These are phyloP conservation scores for Ammodramus savannarum DNA, from an alignment of 2,113 vertebrate genomes.

Conservation along the genomic window DNA sequence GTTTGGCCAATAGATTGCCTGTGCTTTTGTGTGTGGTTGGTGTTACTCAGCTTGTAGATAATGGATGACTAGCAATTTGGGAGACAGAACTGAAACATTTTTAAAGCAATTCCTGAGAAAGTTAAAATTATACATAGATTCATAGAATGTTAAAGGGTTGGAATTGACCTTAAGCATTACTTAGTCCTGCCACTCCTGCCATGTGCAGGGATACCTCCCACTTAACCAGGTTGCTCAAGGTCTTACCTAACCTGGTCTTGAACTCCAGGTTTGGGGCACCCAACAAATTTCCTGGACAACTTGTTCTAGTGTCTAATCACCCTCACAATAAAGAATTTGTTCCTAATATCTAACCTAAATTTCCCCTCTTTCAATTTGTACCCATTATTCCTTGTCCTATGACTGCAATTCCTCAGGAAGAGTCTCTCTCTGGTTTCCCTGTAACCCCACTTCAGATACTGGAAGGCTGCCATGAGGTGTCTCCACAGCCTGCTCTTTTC, in stretches of 20 bases:
- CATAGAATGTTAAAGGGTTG: not conserved
- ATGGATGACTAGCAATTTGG: not conserved
- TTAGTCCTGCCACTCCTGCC: not conserved
- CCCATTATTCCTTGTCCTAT: not conserved
- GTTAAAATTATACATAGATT: not conserved
- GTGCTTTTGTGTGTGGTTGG: not conserved
- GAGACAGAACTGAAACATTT: not conserved
- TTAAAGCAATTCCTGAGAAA: not conserved
- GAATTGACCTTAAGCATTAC: not conserved
- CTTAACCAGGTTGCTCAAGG: not conserved
- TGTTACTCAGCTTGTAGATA: not conserved
- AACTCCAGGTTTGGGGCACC: not conserved
- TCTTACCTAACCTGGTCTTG: rapidly evolving
- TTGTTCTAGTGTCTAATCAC: not conserved
- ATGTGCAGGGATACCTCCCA: not conserved
- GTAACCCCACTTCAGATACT: not conserved
- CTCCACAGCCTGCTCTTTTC: not conserved
- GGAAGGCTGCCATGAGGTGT: not conserved
- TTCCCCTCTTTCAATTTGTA: not conserved
- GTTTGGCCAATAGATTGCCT: not conserved
- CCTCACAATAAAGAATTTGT: not conserved
- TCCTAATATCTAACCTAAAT: not conserved
- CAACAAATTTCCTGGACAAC: not conserved
- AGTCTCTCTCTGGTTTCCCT: not conserved
- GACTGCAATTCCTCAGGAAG: not conserved